phyloP scores from a whole-genome alignment of 1,140 invertebrate genomes.

The Trialeurodes vaporariorum region DNA sequence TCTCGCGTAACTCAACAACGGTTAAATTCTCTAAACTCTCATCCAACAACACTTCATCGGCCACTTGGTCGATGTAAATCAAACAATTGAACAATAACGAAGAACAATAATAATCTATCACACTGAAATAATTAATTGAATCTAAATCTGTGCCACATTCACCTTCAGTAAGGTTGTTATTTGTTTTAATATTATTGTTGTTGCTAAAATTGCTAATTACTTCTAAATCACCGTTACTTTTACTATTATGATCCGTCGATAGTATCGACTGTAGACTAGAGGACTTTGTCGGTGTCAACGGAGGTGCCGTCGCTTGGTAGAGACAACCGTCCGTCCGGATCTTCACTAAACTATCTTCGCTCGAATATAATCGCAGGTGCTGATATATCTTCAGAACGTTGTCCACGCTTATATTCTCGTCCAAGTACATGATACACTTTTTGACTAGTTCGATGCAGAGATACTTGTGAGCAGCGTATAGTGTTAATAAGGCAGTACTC shows the following conservation, averaged over 20 bases:
- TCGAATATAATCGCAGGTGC: constrained; percentile 35
- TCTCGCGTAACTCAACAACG: constrained; percentile 42
- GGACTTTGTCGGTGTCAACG: constrained; percentile 23
- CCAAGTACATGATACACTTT: constrained; percentile 46
- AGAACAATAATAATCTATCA: constrained; percentile 39
- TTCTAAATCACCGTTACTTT: too few species aligned
- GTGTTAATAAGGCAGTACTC: constrained; percentile 45
- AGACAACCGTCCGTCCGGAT: constrained; percentile 5
- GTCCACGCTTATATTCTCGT: constrained; percentile 33
- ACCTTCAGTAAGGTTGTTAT: not conserved
- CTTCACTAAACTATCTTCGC: constrained; percentile 5
- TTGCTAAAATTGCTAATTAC: too few species aligned
- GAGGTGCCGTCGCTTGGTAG: constrained; percentile 9
- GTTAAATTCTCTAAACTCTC: constrained; percentile 53
- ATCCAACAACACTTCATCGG: constrained; percentile 44
- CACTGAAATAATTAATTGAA: constrained; percentile 35
- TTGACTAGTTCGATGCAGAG: constrained; percentile 47
- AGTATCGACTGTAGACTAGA: constrained; percentile 8
- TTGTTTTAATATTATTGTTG: too few species aligned
- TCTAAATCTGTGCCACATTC: constrained; percentile 18
- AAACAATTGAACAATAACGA: constrained; percentile 40
- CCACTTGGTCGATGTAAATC: constrained; percentile 41
- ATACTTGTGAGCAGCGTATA: constrained; percentile 55
- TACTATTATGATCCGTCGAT: constrained; percentile 23
- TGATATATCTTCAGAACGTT: constrained; percentile 42